Conservation (phyloP, 2,797 vertebrate genomes). For the Hapalemur alaotrensis region DNA sequence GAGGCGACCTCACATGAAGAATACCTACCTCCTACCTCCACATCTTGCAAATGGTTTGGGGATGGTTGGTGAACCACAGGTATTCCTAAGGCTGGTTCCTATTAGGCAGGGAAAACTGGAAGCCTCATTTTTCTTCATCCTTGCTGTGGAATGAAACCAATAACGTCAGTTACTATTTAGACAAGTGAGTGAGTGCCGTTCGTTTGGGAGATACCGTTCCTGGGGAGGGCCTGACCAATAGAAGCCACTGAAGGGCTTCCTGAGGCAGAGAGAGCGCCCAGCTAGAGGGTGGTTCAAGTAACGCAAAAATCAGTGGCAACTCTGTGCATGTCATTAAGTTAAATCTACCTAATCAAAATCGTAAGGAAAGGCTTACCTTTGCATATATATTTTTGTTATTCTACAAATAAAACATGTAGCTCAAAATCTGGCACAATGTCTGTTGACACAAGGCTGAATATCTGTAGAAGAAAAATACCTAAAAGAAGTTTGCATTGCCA, state of each 20-base stretch:
- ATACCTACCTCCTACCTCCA: conserved; percentile 66
- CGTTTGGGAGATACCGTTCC: conserved; percentile 29
- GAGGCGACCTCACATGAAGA: conserved; percentile 67
- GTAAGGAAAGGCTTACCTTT: conserved; percentile 50
- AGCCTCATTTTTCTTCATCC: conserved; percentile 45
- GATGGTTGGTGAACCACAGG: conserved; percentile 72
- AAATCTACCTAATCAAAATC: conserved; percentile 54
- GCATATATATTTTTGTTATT: conserved; percentile 13
- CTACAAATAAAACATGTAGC: conserved; percentile 54
- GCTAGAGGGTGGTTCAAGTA: background rate
- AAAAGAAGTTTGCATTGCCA: conserved; percentile 47
- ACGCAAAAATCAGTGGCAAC: background rate
- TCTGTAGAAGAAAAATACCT: conserved; percentile 45
- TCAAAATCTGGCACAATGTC: conserved; percentile 31
- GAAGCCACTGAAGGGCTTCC: background rate
- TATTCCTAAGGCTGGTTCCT: conserved; percentile 69
- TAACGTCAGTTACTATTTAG: conserved; percentile 63
- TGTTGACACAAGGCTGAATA: background rate
- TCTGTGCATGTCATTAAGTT: conserved; percentile 34
- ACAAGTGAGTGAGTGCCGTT: conserved; percentile 34
- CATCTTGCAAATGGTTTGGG: conserved; percentile 54
- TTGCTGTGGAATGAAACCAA: conserved; percentile 62
- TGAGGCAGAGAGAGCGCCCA: background rate
- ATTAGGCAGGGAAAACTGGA: conserved; percentile 66
- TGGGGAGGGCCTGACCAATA: background rate